Evolutionary conservation across 2,888 invertebrate genomes (phyloP).

Genomic region (Sinopyrophorus schimmeli): DNA sequence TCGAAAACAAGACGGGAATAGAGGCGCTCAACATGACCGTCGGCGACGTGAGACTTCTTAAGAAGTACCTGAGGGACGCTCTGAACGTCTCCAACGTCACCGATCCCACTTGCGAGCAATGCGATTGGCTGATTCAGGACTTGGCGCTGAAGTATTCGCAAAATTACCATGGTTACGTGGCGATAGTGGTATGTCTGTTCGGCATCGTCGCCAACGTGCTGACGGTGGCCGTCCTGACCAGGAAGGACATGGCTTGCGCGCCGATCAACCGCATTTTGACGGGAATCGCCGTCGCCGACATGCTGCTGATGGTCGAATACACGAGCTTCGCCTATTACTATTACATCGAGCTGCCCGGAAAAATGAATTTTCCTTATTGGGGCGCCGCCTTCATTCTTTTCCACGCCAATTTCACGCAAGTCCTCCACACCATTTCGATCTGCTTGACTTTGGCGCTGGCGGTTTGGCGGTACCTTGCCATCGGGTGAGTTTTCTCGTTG

Average conservation of each 20-base stretch:
- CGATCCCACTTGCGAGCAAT: conserved; percentile 16
- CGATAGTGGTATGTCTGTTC: conserved; percentile 81
- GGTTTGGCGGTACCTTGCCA: conserved; percentile 83
- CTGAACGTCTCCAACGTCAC: conserved; percentile 1
- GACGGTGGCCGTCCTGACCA: conserved; percentile 83
- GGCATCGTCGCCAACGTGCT: conserved; percentile 84
- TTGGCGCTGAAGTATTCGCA: conserved; percentile 65
- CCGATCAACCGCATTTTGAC: conserved; percentile 87
- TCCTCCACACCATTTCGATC: conserved; percentile 81
- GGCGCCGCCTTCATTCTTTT: conserved; percentile 76
- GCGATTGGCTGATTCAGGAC: conserved; percentile 46
- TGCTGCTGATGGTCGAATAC: conserved; percentile 87
- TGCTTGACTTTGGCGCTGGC: conserved; percentile 79
- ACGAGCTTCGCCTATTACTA: conserved; percentile 74
- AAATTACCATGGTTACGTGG: conserved; percentile 79
- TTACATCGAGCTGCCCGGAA: conserved; percentile 66
- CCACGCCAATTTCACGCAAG: conserved; percentile 80
- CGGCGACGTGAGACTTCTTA: conserved; percentile 10
- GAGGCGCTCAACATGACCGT: conserved; percentile 8
- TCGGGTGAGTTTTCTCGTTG: conserved; percentile 69
- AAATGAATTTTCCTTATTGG: conserved; percentile 68
- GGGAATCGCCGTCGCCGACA: conserved; percentile 84
- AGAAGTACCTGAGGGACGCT: conserved; percentile 12
- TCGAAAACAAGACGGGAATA: conserved; percentile 22
- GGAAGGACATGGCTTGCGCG: conserved; percentile 77